These are phyloP conservation scores for Pammene fasciana DNA, from an alignment of 2,888 invertebrate species.

Conservation along the genomic window DNA sequence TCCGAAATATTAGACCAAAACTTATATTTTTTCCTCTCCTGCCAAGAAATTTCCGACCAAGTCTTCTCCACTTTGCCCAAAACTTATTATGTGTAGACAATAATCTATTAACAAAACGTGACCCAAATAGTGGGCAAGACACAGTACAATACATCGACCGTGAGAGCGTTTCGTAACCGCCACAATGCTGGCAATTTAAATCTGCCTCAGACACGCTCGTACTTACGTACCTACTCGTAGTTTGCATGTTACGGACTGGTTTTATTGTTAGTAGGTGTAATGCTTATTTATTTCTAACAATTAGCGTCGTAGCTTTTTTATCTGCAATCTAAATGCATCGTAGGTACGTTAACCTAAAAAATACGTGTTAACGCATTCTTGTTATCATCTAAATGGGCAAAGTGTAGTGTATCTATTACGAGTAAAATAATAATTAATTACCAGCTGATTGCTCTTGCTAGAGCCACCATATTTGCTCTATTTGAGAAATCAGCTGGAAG, in stretches of 20 bases:
- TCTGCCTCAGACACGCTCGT: conserved; percentile 66
- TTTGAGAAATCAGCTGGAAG: too few relatives aligned
- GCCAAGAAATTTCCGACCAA: too few relatives aligned
- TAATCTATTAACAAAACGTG: conserved; percentile 51
- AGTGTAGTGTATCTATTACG: too few relatives aligned
- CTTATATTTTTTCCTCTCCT: too few relatives aligned
- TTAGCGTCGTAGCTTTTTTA: conserved; percentile 45
- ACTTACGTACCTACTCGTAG: conserved; percentile 56
- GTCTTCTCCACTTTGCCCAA: neutral
- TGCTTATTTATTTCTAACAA: conserved; percentile 48
- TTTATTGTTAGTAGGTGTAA: conserved; percentile 52
- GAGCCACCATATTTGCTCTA: too few relatives aligned
- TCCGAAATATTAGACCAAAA: too few relatives aligned
- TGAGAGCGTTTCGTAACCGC: conserved; percentile 74
- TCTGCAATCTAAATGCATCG: neutral
- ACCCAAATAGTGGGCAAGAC: conserved; percentile 55
- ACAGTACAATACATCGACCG: conserved; percentile 65
- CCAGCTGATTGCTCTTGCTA: too few relatives aligned
- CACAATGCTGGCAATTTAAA: conserved; percentile 72
- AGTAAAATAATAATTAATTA: too few relatives aligned
- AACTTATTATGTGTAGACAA: conserved; percentile 14
- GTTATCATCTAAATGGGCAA: too few relatives aligned
- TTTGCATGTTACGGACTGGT: conserved; percentile 45
- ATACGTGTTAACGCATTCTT: too few relatives aligned
- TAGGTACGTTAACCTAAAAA: neutral